A percentile compares a stretch with the other conserved stretches of the same genome.
phyloP scores from a whole-genome alignment of 2,797 vertebrate genomes.

The Lerista edwardsae region DNA sequence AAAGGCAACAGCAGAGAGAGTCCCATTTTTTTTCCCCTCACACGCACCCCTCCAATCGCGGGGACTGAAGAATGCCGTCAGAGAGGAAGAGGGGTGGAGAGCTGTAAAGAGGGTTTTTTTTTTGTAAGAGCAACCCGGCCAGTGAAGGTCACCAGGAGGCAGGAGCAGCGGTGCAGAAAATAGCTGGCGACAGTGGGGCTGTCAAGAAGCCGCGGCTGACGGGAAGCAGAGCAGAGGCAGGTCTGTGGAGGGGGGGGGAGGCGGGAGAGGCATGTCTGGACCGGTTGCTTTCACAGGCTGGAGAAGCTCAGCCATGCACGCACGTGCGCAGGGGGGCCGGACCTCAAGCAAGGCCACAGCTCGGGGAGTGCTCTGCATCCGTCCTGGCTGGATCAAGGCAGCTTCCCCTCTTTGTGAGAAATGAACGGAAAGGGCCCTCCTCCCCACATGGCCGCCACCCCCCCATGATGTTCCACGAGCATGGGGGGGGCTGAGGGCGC shows the following conservation, averaged over 20 bases:
- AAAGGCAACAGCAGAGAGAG: background rate
- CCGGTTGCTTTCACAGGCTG: background rate
- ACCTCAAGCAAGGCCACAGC: background rate
- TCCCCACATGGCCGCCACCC: too few species aligned
- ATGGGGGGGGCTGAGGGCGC: too few species aligned
- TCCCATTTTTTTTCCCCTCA: too few species aligned
- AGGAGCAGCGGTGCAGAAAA: slow-evolving; percentile 46
- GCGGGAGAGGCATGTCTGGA: background rate
- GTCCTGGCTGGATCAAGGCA: too few species aligned
- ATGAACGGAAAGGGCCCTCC: background rate
- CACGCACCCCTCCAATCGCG: too few species aligned
- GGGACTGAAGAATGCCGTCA: background rate
- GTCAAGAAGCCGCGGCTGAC: background rate
- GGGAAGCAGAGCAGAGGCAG: slow-evolving; percentile 13
- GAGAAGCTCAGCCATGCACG: background rate
- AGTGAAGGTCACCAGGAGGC: slow-evolving; percentile 23
- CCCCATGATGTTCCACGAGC: too few species aligned
- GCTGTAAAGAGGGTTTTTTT: too few species aligned
- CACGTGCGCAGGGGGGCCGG: too few species aligned
- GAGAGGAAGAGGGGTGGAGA: too few species aligned
- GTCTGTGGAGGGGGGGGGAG: background rate
- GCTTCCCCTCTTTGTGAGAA: background rate
- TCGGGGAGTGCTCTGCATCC: too few species aligned
- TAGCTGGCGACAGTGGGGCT: slow-evolving; percentile 11
- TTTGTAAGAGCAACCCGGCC: background rate